phyloP scores from a whole-genome alignment of 2,113 vertebrate genomes.

The Syngnathus floridae region DNA sequence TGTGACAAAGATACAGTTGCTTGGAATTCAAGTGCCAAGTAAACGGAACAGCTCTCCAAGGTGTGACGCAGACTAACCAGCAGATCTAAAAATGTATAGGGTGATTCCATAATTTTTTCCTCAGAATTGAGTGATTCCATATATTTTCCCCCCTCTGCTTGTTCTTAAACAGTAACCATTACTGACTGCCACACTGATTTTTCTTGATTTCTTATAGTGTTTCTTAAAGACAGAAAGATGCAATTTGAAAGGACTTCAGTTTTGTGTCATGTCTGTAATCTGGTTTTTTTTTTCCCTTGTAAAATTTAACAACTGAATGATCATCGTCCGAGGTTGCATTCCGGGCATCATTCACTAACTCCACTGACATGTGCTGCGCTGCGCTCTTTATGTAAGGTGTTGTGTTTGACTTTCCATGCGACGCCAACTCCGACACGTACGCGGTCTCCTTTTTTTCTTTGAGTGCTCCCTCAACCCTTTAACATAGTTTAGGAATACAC shows the following conservation, averaged over 20 bases:
- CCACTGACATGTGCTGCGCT: constrained; percentile 33
- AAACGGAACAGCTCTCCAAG: no score
- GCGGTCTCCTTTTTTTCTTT: background rate
- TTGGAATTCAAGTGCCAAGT: background rate
- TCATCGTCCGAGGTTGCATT: background rate
- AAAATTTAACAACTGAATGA: background rate
- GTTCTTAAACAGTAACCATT: no score
- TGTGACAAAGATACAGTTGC: background rate
- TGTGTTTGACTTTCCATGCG: constrained; percentile 30
- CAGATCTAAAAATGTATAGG: no score
- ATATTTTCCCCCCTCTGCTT: no score
- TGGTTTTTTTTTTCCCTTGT: background rate
- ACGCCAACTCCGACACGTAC: constrained; percentile 7
- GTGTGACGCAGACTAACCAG: no score
- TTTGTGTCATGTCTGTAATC: background rate
- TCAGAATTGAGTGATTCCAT: no score
- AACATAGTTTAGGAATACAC: background rate
- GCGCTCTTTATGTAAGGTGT: constrained; percentile 51
- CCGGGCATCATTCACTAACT: background rate
- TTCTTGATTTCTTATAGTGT: no score
- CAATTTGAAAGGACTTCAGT: no score
- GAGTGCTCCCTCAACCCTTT: background rate
- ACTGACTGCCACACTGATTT: no score
- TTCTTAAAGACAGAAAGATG: no score
- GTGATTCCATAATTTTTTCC: no score